Percentiles rank a stretch among this genome's conserved stretches.
Evolutionary conservation across 2,797 vertebrate species (phyloP).

Genomic region (Glyptemys insculpta): DNA sequence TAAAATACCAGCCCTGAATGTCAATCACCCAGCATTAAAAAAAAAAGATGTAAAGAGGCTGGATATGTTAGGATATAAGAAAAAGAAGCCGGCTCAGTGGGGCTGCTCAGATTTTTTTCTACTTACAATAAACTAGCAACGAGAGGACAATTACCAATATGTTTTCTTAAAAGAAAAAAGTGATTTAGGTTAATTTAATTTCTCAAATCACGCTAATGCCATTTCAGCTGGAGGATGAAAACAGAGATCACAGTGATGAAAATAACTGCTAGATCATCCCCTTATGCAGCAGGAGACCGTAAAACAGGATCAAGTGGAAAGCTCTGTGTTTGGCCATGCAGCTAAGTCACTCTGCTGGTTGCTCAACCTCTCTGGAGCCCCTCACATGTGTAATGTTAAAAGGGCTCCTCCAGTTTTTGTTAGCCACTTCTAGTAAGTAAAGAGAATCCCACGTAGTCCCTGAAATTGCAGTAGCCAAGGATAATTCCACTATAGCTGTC

Average conservation of each 20-base stretch:
- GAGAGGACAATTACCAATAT: background rate
- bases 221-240: background rate
- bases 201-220: background rate
- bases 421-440: background rate
- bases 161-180: background rate
- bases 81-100: background rate
- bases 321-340: background rate
- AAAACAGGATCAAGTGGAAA: background rate
- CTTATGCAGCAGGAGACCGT: background rate
- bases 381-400: background rate
- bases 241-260: background rate
- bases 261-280: fast-evolving
- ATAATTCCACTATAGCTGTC: background rate
- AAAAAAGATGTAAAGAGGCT: background rate
- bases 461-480: fast-evolving
- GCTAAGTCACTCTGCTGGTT: background rate
- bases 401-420: background rate
- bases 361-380: background rate
- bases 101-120: background rate
- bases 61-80: background rate
- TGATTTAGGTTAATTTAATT: background rate
- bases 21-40: background rate
- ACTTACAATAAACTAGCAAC: background rate
- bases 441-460: background rate
- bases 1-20: background rate